Conservation (phyloP, 2,113 vertebrate genomes). For the Dendropsophus ebraccatus region DNA sequence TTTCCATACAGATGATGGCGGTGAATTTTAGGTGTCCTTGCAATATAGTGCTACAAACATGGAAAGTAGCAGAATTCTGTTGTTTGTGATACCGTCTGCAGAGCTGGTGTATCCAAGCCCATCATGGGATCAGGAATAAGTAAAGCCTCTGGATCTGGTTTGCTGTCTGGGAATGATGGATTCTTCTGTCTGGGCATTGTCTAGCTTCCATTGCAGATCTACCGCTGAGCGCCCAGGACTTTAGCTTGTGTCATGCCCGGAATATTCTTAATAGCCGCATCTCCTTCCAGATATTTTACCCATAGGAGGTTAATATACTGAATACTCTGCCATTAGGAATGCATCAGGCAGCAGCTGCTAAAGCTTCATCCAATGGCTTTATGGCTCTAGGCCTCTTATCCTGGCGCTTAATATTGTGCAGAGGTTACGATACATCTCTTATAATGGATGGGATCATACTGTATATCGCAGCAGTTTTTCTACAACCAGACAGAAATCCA, state of each 20-base stretch:
- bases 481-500: too few species aligned
- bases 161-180: background rate
- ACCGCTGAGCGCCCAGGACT: background rate
- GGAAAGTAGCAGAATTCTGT: background rate
- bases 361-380: background rate
- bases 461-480: background rate
- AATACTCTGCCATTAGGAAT: slow-evolving; percentile 1
- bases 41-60: background rate
- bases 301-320: slow-evolving; percentile 25
- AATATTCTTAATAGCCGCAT: background rate
- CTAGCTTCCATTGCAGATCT: background rate
- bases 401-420: background rate
- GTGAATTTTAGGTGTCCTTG: background rate
- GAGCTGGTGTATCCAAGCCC: background rate
- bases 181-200: background rate
- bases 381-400: background rate
- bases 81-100: background rate
- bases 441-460: too few species aligned
- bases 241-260: background rate
- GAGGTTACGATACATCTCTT: background rate
- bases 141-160: background rate
- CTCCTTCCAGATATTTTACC: background rate
- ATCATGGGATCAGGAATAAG: background rate
- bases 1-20: background rate
- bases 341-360: background rate